A percentile compares a stretch with the other conserved stretches of the same genome.
Evolutionary conservation across 2,888 invertebrate species (phyloP).

Genomic region (Frankliniella fusca): DNA sequence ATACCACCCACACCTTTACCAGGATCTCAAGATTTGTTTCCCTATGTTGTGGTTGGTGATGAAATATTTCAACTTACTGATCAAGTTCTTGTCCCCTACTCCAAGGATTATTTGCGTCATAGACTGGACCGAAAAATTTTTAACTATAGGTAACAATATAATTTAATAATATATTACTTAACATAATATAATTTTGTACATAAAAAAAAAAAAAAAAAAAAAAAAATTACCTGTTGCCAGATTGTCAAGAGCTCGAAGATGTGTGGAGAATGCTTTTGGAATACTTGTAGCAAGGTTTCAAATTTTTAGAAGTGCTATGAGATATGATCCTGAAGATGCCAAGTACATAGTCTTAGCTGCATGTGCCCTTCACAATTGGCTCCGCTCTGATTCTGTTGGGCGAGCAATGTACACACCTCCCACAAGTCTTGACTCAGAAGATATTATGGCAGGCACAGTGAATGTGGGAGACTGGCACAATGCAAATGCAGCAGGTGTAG

Average conservation of each 20-base stretch:
- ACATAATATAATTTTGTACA: no score
- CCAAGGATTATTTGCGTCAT: not conserved
- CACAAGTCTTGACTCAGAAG: not conserved
- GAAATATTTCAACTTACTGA: not conserved
- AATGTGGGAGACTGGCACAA: not conserved
- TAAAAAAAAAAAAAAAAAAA: no score
- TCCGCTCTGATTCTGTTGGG: not conserved
- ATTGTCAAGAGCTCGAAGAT: not conserved
- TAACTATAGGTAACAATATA: not conserved
- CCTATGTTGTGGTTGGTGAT: not conserved
- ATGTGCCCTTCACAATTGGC: not conserved
- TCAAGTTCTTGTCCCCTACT: not conserved
- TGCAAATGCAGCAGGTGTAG: not conserved
- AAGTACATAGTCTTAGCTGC: not conserved
- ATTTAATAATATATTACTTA: no score
- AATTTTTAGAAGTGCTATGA: not conserved
- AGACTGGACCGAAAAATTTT: not conserved
- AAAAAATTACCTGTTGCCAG: no score
- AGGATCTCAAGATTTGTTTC: not conserved
- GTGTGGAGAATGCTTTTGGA: not conserved
- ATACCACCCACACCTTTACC: not conserved
- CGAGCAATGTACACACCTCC: not conserved
- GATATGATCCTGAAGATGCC: not conserved
- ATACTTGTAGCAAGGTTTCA: not conserved
- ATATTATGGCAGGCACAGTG: not conserved